Base-by-base conservation (phyloP, 1,140 invertebrate genomes). In the Popillia japonica region DNA sequence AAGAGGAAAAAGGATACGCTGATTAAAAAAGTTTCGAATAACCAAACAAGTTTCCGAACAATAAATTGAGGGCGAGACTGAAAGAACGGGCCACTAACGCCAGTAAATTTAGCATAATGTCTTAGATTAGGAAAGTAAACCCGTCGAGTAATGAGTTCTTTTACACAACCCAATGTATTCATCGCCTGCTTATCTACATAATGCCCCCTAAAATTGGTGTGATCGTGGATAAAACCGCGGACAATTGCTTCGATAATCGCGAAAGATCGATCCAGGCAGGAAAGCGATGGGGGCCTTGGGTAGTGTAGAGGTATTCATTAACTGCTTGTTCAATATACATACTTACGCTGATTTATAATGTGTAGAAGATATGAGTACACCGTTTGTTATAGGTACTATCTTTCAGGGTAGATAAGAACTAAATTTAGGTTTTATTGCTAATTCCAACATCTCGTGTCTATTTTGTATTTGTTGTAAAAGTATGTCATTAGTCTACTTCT, bases 101-200 rank as follows among this genome's bases (percentile, higher is more conserved):
- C 72, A 74, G 40, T 74, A 74, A 74, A 74, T 74, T 74, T 74
- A 74, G 40, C 72, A 74, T 74, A 74, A 74, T 74, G 72, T 74
- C 40, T 44, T 74, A 74, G 72, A 74, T 74, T 74, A 74, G 72
- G 72, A 74, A 74, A 40, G 72, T 44, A n/a, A 41, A 74, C 40
- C 41, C 23, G 72, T 68, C 20, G 41, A 74, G 72, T 74, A 74
- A 74, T 44, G 72, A 74, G 72, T 74, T 74, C 41, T 44, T 74
- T 74, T 40, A 74, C 72, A 40, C 72, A 44, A 17, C 23, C 17
- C 72, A 27, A 74, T 74, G 72, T 74, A 74, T 74, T 74, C 72
- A 74, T 74, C 72, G 72, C 34, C 72, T n/a, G 23, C 72, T 74
- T 74, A 74, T 74, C 72, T 40, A 14, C 40, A 74, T 41, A 74